These are phyloP conservation scores for Manacus vitellinus DNA, from an alignment of 2,113 vertebrate genomes.

Conservation along the genomic window DNA sequence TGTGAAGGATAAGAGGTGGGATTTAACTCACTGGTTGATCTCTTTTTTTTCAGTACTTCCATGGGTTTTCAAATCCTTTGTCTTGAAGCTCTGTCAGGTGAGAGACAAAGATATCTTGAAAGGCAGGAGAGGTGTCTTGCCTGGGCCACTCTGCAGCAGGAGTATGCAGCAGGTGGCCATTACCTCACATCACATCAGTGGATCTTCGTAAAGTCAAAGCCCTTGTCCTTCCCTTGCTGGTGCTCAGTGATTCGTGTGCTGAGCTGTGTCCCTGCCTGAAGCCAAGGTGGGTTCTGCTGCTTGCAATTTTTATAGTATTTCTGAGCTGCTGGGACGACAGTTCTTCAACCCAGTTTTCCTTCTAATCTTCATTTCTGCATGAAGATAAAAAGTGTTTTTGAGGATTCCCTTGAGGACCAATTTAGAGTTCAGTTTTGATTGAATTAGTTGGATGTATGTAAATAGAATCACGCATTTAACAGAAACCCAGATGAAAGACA, in stretches of 20 bases:
- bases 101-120: neutral
- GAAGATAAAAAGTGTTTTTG: slow-evolving; percentile 44
- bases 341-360: slow-evolving; percentile 25
- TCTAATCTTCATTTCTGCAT: slow-evolving; percentile 21
- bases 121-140: neutral
- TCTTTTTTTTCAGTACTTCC: neutral
- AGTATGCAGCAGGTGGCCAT: too few relatives aligned
- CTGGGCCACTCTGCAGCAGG: neutral
- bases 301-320: neutral
- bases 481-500: slow-evolving; percentile 42
- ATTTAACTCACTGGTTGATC: neutral
- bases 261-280: neutral
- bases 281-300: neutral
- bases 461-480: slow-evolving; percentile 25
- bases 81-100: neutral
- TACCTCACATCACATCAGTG: neutral
- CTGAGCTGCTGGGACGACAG: neutral
- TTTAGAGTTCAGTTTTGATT: slow-evolving; percentile 64
- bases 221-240: neutral
- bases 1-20: neutral
- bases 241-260: neutral
- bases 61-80: neutral
- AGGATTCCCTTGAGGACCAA: slow-evolving; percentile 57
- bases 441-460: slow-evolving; percentile 60
- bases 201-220: neutral